Base-by-base conservation (phyloP, 2,888 invertebrate genomes). In the Meghimatium bilineatum region DNA sequence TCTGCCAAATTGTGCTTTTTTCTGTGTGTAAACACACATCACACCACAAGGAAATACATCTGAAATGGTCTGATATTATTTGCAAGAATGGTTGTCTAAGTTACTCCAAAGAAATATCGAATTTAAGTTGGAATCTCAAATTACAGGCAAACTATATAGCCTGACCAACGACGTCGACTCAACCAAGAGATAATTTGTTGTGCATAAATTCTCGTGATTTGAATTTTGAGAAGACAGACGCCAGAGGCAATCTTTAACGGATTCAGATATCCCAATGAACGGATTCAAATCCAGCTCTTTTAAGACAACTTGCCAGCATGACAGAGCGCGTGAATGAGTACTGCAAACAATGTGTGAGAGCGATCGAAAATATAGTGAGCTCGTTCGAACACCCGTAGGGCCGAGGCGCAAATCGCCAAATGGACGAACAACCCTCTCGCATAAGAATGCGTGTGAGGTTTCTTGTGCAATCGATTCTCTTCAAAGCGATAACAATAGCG, bases 381-480 rank as follows among this genome's bases (percentile, higher is more conserved):
- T 26, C 38, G 20, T 36, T 38, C 71, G 71, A 23, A 38, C 38
- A 38, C 71, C 71, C 38, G 38, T 56, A 23, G 56, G 17, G 56
- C 10, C 56, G 34, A 36, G 71, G 71, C 36, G 38, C 36, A 34
- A 71, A 5, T 23, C 38, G 71, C 36, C 71, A 71, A 71, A n/a
- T 71, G 38, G 71, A 26, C 36, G 71, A 23, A 71, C 38, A 71
- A 71, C 71, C 26, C 38, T 38, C 38, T 71, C 71, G 10, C 38
- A 38, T 71, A 38, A 71, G 71, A 71, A 71, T 71, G 36, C 71
- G 71, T 38, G 36, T 38, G 71, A 38, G 69, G 71, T 36, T 71
- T 71, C 71, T 71, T 23, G 38, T 71, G 36, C 71, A 36, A 71
- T 71, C 71, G 71, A 71, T 71, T 29, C 71, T n/a, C 38, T 36